Base-by-base conservation (phyloP, 2,888 invertebrate species). In the Spodoptera picta region DNA sequence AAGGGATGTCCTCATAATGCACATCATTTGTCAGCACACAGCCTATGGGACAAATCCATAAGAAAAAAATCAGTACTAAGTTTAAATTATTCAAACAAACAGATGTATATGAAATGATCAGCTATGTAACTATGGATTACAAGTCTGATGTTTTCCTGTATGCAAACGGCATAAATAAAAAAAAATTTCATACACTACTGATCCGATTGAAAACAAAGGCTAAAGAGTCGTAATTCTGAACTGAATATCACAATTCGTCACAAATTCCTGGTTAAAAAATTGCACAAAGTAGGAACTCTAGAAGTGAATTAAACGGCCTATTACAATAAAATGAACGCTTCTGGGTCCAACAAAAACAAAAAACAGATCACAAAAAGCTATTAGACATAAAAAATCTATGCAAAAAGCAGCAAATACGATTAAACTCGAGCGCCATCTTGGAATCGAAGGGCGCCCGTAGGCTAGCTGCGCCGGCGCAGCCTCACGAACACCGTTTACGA, bases 401-500 rank as follows among this genome's bases (percentile, higher is more conserved):
- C 55, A 73, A 74, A 62, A 66, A 77, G 55, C 56, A 52, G 53
- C 51, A 75, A 82, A 82, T 83, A 76, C 81, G 80, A 84, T 83
- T 85, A 83, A 85, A 86, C 82, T 83, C 81, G 81, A 82, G 75
- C 87, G 87, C 88, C 87, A 87, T 89, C 83, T 87, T 87, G 85
- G 81, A 84, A 84, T 84, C 83, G 86, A 84, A 88, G 87, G 84
- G 80, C 84, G 90, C 91, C 89, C 84, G 83, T 79, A 87, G 90
- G 90, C 79, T 79, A 80, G 75, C 73, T 78, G 69, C 77, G 66
- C 82, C 75, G 71, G 80, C 82, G 78, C 85, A 83, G 83, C 77
- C 82, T 80, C 83, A 83, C 83, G 83, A 90, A 83, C 86, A 55
- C 77, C 76, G 87, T 89, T 91, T 91, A 88, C 89, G 89, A 90